phyloP scores from a whole-genome alignment of 2,113 vertebrate species.

The Parus major region DNA sequence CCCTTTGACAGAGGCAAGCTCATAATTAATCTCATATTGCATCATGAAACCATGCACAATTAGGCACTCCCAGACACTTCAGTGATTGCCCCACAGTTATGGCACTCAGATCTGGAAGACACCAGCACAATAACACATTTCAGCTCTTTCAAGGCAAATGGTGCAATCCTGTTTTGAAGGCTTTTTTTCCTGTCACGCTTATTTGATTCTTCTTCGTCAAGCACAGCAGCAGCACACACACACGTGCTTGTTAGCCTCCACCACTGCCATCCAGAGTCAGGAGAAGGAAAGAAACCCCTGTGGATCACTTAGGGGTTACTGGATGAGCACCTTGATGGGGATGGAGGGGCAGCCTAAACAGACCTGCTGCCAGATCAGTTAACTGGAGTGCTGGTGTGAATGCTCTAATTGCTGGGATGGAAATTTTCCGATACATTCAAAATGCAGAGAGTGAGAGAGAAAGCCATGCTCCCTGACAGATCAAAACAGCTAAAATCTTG shows the following conservation, averaged over 20 bases:
- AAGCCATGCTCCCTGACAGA: not conserved
- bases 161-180: not conserved
- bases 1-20: not conserved
- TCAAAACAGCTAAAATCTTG: not conserved
- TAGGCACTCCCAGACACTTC: not conserved
- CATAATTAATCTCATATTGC: not conserved
- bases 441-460: not conserved
- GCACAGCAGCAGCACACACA: not conserved
- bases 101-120: not conserved
- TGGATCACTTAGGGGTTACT: not conserved
- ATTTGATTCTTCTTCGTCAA: not conserved
- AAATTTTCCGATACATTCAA: not conserved
- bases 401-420: rapidly evolving
- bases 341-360: not conserved
- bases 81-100: not conserved
- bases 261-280: not conserved
- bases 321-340: not conserved
- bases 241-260: not conserved
- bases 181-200: not conserved
- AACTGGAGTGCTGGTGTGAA: not conserved
- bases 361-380: not conserved
- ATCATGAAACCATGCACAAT: not conserved
- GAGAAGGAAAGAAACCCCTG: not conserved
- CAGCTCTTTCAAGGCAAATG: not conserved
- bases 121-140: not conserved